Percentiles rank a stretch among this genome's conserved stretches.
These are phyloP conservation scores for Bradynema listronoti DNA, from an alignment of 1,140 invertebrate species.

Conservation along the genomic window DNA sequence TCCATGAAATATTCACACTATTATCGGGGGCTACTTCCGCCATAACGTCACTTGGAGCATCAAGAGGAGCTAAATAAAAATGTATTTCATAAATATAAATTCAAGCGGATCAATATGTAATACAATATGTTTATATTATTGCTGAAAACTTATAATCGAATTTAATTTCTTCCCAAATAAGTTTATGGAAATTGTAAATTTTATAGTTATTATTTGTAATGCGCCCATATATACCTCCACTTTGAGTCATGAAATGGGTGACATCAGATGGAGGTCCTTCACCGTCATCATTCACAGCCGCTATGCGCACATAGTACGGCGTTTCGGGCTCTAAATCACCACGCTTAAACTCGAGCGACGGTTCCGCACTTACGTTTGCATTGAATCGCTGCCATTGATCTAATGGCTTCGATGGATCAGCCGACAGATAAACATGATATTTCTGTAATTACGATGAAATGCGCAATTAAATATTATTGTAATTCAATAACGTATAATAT, in stretches of 20 bases:
- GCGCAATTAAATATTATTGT: not conserved
- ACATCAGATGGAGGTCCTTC: slow-evolving; percentile 47
- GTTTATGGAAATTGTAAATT: too few relatives aligned
- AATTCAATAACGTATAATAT: slow-evolving; percentile 1
- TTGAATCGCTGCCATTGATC: slow-evolving; percentile 53
- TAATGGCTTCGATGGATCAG: slow-evolving; percentile 52
- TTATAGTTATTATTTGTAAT: slow-evolving; percentile 14
- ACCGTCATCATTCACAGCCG: slow-evolving; percentile 49
- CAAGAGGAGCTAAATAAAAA: slow-evolving; percentile 47
- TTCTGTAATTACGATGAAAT: slow-evolving; percentile 36
- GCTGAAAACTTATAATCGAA: too few relatives aligned
- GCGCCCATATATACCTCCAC: slow-evolving; percentile 28
- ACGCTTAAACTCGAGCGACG: slow-evolving; percentile 42
- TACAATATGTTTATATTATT: too few relatives aligned
- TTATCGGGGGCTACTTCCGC: slow-evolving; percentile 48
- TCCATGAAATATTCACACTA: slow-evolving; percentile 50
- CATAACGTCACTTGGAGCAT: slow-evolving; percentile 49
- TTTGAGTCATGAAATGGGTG: slow-evolving; percentile 45
- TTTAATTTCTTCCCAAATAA: too few relatives aligned
- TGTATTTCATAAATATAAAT: slow-evolving; percentile 14
- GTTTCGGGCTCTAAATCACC: slow-evolving; percentile 53
- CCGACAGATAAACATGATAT: slow-evolving; percentile 50
- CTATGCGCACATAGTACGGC: slow-evolving; percentile 53
- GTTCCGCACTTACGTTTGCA: slow-evolving; percentile 25
- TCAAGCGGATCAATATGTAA: too few relatives aligned